Percentiles rank a stretch among this genome's conserved stretches.
phyloP scores from a whole-genome alignment of 2,888 invertebrate genomes.

The Villa cingulata region DNA sequence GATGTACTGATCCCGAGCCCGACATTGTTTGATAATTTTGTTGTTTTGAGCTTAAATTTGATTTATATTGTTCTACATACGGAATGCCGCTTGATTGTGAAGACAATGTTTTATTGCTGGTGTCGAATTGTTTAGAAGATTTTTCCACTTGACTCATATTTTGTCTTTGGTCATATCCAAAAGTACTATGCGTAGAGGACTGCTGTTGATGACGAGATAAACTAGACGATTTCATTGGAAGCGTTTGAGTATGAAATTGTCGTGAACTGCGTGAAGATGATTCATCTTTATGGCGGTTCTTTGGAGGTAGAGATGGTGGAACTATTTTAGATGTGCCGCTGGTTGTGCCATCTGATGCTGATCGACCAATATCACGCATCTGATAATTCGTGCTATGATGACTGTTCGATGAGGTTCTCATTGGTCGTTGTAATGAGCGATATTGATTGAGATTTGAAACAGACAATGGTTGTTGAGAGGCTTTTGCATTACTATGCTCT shows the following conservation, averaged over 20 bases:
- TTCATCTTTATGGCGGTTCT: slow-evolving; percentile 32
- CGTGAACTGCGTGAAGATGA: slow-evolving; percentile 19
- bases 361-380: slow-evolving; percentile 8
- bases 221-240: slow-evolving; percentile 32
- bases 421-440: slow-evolving; percentile 44
- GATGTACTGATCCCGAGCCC: slow-evolving; percentile 11
- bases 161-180: slow-evolving; percentile 26
- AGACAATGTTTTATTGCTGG: slow-evolving; percentile 7
- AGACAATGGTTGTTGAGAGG: slow-evolving; percentile 33
- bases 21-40: slow-evolving; percentile 6
- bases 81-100: slow-evolving; percentile 14
- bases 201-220: slow-evolving; percentile 18
- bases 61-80: slow-evolving; percentile 28
- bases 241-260: slow-evolving; percentile 28
- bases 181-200: slow-evolving; percentile 25
- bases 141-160: slow-evolving; percentile 20
- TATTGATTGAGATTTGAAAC: slow-evolving; percentile 42
- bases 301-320: slow-evolving; percentile 34
- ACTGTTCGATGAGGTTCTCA: slow-evolving; percentile 11
- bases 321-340: slow-evolving; percentile 11
- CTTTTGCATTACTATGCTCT: slow-evolving; percentile 23
- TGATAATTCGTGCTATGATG: slow-evolving; percentile 7
- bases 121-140: slow-evolving; percentile 12
- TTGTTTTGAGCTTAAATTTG: slow-evolving; percentile 10
- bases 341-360: slow-evolving; percentile 3